Evolutionary conservation across 2,888 invertebrate genomes (phyloP).

Genomic region (Amiota mariae): DNA sequence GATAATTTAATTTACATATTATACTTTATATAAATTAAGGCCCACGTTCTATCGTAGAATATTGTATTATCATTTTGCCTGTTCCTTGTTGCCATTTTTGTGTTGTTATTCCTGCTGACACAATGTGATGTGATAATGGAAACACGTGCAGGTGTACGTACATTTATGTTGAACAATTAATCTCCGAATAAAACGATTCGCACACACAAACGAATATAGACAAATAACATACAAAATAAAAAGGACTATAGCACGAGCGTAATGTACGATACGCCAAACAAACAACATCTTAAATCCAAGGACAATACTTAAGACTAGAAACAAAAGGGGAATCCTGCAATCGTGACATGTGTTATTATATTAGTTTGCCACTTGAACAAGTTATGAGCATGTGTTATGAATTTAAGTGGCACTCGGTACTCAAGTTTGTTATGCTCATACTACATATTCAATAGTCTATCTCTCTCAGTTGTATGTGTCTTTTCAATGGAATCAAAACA

Average conservation of each 20-base stretch:
- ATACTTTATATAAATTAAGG: no score
- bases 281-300: background rate
- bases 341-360: no score
- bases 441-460: no score
- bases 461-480: no score
- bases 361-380: no score
- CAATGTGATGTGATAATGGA: conserved; percentile 32
- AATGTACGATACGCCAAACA: background rate
- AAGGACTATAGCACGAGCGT: conserved; percentile 16
- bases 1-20: no score
- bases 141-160: conserved; percentile 13
- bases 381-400: no score
- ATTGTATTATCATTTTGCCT: background rate
- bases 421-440: no score
- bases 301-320: background rate
- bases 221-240: conserved; percentile 4
- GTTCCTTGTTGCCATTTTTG: background rate
- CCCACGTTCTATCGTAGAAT: no score
- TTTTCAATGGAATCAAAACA: no score
- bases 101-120: background rate
- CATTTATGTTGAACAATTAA: conserved; percentile 47
- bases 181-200: conserved; percentile 46
- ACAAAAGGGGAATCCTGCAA: no score
- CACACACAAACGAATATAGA: conserved; percentile 1
- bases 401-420: no score